phyloP scores from a whole-genome alignment of 2,888 invertebrate species.

The Colostygia pectinataria region DNA sequence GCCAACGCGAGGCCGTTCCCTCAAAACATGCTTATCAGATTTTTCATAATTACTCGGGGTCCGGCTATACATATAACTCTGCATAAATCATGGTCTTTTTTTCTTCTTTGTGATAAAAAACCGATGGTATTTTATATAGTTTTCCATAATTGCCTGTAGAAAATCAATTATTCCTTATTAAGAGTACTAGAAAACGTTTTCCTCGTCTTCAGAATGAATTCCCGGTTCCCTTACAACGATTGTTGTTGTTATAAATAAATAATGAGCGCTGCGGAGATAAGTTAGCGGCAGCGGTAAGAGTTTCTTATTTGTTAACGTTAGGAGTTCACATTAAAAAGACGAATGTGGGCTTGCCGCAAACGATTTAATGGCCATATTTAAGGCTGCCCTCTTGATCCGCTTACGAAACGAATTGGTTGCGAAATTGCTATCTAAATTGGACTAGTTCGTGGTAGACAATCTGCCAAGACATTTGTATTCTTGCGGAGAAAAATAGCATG shows the following conservation, averaged over 20 bases:
- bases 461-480: conserved; percentile 83
- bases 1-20: conserved; percentile 21
- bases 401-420: conserved; percentile 79
- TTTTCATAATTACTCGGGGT: conserved; percentile 23
- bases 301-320: conserved; percentile 60
- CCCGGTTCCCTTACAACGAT: conserved; percentile 30
- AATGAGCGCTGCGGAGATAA: conserved; percentile 43
- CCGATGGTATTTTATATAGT: not conserved
- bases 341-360: conserved; percentile 62
- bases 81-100: not conserved
- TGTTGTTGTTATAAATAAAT: conserved; percentile 32
- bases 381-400: conserved; percentile 77
- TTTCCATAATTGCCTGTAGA: conserved; percentile 12
- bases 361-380: conserved; percentile 77
- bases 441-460: conserved; percentile 80
- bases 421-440: conserved; percentile 82
- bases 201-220: conserved; percentile 33
- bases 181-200: conserved; percentile 25
- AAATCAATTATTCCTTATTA: conserved; percentile 38
- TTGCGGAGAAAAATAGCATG: conserved; percentile 78
- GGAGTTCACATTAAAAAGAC: conserved; percentile 63
- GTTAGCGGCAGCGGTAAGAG: conserved; percentile 48
- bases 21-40: conserved; percentile 28
- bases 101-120: not conserved
- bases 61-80: not conserved